A percentile compares a stretch with the other conserved stretches of the same genome.
Conservation (phyloP, 2,113 vertebrate species). For the Micronycteris hirsuta region DNA sequence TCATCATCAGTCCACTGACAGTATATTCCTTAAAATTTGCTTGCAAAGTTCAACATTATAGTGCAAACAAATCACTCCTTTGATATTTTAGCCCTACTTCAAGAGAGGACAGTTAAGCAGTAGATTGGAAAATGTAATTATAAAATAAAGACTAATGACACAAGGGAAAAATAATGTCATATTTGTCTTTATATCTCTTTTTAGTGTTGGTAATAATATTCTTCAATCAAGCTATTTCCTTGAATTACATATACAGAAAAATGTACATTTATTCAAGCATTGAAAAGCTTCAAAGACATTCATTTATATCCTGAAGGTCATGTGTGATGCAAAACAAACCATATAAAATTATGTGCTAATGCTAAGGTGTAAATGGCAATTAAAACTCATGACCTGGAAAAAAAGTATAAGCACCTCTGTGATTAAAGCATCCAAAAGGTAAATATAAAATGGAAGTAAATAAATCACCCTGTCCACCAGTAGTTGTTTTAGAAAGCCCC, state of each 20-base stretch:
- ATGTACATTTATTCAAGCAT: not conserved
- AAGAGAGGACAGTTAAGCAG: not conserved
- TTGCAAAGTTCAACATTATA: constrained; percentile 34
- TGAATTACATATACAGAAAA: not conserved
- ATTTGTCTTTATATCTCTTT: not conserved
- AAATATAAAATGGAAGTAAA: not conserved
- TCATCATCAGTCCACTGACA: not conserved
- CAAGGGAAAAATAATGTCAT: not conserved
- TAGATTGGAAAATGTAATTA: not conserved
- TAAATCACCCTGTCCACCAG: not conserved
- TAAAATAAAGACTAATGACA: not conserved
- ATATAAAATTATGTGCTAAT: constrained; percentile 39
- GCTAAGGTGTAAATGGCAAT: not conserved
- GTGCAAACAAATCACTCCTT: constrained; percentile 30
- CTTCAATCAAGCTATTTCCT: not conserved
- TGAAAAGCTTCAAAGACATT: not conserved
- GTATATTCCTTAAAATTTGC: not conserved
- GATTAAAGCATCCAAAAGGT: not conserved
- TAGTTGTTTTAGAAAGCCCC: not conserved
- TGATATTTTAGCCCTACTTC: not conserved
- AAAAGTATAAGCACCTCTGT: not conserved
- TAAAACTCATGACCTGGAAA: constrained; percentile 43
- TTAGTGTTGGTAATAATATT: not conserved
- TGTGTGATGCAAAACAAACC: constrained; percentile 15
- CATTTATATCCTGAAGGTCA: not conserved